Percentiles rank a stretch among this genome's conserved stretches.
phyloP scores from a whole-genome alignment of 2,888 invertebrate genomes.

The Bembecia ichneumoniformis region DNA sequence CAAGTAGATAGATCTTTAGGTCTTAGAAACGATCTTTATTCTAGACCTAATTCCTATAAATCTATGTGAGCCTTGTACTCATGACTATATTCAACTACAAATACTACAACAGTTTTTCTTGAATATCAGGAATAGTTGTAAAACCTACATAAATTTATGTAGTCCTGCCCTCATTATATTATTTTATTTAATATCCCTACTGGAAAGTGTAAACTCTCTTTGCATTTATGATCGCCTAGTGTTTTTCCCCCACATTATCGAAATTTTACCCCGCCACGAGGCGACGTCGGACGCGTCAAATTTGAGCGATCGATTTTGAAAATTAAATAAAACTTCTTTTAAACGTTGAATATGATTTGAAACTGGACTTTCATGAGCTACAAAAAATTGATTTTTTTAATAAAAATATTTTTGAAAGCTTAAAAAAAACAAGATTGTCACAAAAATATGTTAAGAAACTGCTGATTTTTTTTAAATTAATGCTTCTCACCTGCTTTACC shows the following conservation, averaged over 20 bases:
- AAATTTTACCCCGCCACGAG: conserved; percentile 40
- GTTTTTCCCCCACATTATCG: conserved; percentile 56
- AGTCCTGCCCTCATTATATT: conserved; percentile 43
- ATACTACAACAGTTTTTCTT: conserved; percentile 9
- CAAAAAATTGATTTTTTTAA: no score
- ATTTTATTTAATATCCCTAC: conserved; percentile 43
- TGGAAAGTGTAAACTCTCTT: conserved; percentile 14
- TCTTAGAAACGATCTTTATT: neutral
- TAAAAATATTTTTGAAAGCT: neutral
- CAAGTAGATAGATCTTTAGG: no score
- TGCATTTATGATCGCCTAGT: conserved; percentile 33
- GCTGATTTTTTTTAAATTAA: neutral
- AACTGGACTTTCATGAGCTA: no score
- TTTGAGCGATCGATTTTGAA: no score
- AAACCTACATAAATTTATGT: conserved; percentile 23
- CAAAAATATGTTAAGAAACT: no score
- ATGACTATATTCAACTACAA: conserved; percentile 14
- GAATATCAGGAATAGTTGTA: conserved; percentile 22
- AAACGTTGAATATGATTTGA: no score
- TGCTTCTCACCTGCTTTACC: conserved; percentile 40
- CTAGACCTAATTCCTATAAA: neutral
- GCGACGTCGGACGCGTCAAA: no score
- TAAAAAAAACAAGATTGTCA: neutral
- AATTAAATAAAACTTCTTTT: no score
- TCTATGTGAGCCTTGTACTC: conserved; percentile 11